A percentile compares a stretch with the other conserved stretches of the same genome.
Conservation (phyloP, 2,113 vertebrate genomes). For the Tyrannus savana region DNA sequence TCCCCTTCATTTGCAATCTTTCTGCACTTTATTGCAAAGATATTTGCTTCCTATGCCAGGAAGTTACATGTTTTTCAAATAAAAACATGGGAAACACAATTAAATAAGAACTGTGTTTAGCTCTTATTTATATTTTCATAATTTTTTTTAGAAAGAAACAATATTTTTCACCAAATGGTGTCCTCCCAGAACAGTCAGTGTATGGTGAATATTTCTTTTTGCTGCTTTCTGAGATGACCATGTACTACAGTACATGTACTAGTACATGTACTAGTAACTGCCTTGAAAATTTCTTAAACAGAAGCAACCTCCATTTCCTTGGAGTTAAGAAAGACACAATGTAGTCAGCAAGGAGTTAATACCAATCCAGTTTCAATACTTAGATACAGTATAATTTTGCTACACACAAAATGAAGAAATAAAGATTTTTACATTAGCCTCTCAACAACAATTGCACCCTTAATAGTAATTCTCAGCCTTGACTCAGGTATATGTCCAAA, state of each 20-base stretch:
- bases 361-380: background rate
- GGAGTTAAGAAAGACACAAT: background rate
- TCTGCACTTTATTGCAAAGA: background rate
- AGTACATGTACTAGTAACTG: background rate
- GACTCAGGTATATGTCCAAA: background rate
- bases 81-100: background rate
- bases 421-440: background rate
- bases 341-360: background rate
- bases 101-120: background rate
- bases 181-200: background rate
- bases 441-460: background rate
- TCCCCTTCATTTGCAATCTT: background rate
- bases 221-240: background rate
- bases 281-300: background rate
- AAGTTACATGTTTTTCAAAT: background rate
- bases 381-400: background rate
- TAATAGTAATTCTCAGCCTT: background rate
- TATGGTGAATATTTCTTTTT: background rate
- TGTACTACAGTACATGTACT: background rate
- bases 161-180: background rate
- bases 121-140: background rate
- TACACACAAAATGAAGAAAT: background rate
- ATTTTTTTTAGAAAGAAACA: background rate
- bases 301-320: background rate
- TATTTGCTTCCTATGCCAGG: background rate